phyloP scores from a whole-genome alignment of 2,888 invertebrate genomes.

The Pardosa pseudoannulata region DNA sequence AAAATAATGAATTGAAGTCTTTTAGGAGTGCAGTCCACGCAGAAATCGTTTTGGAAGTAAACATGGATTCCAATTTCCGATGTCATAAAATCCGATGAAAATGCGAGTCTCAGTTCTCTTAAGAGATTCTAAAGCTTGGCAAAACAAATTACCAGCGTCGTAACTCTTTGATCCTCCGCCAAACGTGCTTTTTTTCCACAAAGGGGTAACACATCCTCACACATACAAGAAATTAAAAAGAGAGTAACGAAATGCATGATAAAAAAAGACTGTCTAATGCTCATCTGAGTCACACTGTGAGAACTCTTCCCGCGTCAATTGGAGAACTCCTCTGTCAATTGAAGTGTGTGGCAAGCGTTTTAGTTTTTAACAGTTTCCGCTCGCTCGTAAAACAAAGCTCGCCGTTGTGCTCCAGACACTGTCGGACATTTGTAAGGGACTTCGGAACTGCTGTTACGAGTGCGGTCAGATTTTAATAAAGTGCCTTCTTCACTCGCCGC shows the following conservation, averaged over 20 bases:
- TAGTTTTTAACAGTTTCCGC: background rate
- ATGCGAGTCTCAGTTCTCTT: too few species aligned
- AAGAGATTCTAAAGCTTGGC: too few species aligned
- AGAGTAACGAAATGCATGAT: background rate
- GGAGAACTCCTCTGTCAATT: background rate
- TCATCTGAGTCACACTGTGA: background rate
- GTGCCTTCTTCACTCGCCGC: too few species aligned
- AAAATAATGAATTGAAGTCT: too few species aligned
- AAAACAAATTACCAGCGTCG: background rate
- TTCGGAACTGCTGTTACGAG: background rate
- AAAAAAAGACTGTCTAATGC: background rate
- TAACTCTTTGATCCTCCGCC: too few species aligned
- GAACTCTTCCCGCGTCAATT: background rate
- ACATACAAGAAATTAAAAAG: background rate
- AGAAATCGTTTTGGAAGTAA: too few species aligned
- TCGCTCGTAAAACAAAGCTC: background rate
- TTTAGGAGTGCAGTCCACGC: too few species aligned
- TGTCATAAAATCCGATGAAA: too few species aligned
- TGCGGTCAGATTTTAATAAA: background rate
- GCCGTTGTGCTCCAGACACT: background rate
- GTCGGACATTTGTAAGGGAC: background rate
- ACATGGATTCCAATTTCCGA: too few species aligned
- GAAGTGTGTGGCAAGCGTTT: background rate
- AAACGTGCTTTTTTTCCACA: too few species aligned
- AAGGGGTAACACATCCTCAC: background rate